These are phyloP conservation scores for Nyctibius bracteatus DNA, from an alignment of 2,113 vertebrate species.

Conservation along the genomic window DNA sequence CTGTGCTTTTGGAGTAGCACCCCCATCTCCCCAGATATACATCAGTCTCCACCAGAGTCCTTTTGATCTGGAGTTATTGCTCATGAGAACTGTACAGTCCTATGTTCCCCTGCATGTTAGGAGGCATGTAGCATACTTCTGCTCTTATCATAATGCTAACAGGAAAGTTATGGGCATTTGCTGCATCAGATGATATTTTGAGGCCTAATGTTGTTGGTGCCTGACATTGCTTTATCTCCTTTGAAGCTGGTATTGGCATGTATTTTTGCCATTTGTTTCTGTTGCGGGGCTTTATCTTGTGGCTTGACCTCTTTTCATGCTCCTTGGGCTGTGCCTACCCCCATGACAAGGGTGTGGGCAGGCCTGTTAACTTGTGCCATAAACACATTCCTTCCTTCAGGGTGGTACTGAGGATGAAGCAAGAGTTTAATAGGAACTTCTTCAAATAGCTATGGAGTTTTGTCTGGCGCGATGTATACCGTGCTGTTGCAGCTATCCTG, in stretches of 20 bases:
- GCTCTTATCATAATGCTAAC: not conserved
- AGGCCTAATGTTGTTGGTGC: not conserved
- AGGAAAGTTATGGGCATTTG: not conserved
- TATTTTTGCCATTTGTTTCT: slow-evolving; percentile 16
- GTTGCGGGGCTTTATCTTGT: not conserved
- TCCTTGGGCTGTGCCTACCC: slow-evolving; percentile 34
- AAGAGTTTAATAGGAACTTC: slow-evolving; percentile 62
- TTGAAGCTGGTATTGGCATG: not conserved
- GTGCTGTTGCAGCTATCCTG: not conserved
- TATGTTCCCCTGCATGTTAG: not conserved
- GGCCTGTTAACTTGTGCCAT: slow-evolving; percentile 47
- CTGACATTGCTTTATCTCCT: not conserved
- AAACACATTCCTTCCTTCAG: slow-evolving; percentile 60
- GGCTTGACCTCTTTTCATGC: slow-evolving; percentile 51
- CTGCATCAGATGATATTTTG: not conserved
- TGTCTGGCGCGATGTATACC: not conserved
- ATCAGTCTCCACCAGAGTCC: fast-evolving
- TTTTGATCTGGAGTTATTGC: not conserved
- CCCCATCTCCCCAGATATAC: not conserved
- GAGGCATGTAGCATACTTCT: not conserved
- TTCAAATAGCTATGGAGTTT: slow-evolving; percentile 38
- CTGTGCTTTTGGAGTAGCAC: not conserved
- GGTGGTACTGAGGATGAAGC: slow-evolving; percentile 48
- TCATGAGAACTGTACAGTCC: fast-evolving
- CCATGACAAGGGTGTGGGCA: slow-evolving; percentile 47